Conservation (phyloP, 64 coral and sea anemone species). For the Orbicella faveolata region DNA sequence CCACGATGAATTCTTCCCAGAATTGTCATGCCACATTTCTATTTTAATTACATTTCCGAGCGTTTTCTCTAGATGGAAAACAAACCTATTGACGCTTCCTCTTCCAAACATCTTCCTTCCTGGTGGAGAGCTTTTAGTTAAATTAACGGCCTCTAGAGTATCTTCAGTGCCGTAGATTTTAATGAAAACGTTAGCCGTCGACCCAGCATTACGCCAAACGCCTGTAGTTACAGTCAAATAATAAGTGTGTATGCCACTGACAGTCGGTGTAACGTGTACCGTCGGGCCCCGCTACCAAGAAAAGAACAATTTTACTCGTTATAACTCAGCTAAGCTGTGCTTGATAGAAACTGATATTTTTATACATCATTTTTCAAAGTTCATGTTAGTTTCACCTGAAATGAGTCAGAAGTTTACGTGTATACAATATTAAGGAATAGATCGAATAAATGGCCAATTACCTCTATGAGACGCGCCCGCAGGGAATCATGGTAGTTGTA, state of each 20-base stretch:
- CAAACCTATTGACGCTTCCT: not conserved
- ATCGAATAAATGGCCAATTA: too few species aligned
- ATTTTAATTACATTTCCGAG: constrained; percentile 1
- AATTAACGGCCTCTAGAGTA: not conserved
- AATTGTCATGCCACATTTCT: constrained; percentile 33
- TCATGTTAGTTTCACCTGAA: too few species aligned
- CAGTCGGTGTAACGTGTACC: not conserved
- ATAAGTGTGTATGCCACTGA: not conserved
- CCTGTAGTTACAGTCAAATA: constrained; percentile 1
- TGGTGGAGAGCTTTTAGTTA: not conserved
- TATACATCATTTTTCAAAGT: too few species aligned
- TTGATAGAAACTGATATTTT: too few species aligned
- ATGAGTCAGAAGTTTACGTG: too few species aligned
- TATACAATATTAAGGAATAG: too few species aligned
- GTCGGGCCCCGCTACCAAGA: not conserved
- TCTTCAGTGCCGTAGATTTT: constrained; percentile 1
- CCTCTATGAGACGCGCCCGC: too few species aligned
- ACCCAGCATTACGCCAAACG: constrained; percentile 20
- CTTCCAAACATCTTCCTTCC: not conserved
- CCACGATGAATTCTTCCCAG: constrained; percentile 7
- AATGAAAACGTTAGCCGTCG: constrained; percentile 6
- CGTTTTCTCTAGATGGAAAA: constrained; percentile 1
- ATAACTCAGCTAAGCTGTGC: not conserved
- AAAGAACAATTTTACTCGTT: not conserved
- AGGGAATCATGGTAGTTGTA: too few species aligned